Conservation (phyloP, 2,797 vertebrate genomes). For the Novumbra hubbsi region DNA sequence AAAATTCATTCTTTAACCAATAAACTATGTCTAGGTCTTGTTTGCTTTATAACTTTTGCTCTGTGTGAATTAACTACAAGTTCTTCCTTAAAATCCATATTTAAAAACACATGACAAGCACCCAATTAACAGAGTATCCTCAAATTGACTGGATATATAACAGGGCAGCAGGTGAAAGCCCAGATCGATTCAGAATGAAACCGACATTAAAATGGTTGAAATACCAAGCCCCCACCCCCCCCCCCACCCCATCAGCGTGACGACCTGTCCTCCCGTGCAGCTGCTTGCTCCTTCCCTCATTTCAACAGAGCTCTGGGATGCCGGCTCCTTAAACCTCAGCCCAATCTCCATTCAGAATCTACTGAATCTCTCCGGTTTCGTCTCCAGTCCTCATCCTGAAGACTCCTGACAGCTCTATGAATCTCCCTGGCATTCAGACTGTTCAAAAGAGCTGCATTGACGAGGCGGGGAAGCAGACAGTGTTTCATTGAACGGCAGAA, state of each 20-base stretch:
- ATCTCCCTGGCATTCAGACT: too few species aligned
- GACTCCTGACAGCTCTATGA: slow-evolving; percentile 30
- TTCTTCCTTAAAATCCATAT: too few species aligned
- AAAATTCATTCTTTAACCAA: too few species aligned
- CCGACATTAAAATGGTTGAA: slow-evolving; percentile 18
- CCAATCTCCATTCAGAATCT: slow-evolving; percentile 24
- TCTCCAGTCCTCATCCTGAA: slow-evolving; percentile 15
- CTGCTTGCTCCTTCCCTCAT: slow-evolving; percentile 1
- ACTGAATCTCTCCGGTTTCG: too few species aligned
- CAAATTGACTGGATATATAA: not conserved
- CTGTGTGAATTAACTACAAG: too few species aligned
- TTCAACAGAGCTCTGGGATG: slow-evolving; percentile 1
- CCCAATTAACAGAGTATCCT: not conserved
- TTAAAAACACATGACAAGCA: too few species aligned
- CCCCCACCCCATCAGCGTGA: slow-evolving; percentile 10
- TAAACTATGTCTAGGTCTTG: too few species aligned
- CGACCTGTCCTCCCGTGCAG: not conserved
- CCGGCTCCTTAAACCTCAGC: not conserved
- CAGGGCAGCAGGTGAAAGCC: slow-evolving; percentile 34
- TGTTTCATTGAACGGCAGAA: too few species aligned
- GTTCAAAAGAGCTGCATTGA: too few species aligned
- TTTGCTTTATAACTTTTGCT: too few species aligned
- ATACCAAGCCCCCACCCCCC: slow-evolving; percentile 28
- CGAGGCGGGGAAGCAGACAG: too few species aligned
- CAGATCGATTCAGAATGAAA: slow-evolving; percentile 31